Evolutionary conservation across 2,797 vertebrate genomes (phyloP).

Genomic region (Neosilurus mollespiculum): DNA sequence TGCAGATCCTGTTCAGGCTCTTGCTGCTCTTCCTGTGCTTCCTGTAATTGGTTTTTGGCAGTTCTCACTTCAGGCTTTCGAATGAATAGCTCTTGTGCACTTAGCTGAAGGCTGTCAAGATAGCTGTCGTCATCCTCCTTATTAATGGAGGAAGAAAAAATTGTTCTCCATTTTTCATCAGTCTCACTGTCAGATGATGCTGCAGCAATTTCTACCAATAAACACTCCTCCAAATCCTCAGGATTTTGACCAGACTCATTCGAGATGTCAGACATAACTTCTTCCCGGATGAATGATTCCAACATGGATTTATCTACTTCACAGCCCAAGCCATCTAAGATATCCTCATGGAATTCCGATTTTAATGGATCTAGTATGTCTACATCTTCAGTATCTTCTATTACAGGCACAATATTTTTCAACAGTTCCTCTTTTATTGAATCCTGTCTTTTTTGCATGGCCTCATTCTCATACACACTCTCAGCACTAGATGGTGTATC

Average conservation of each 20-base stretch:
- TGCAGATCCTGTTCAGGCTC: slow-evolving; percentile 57
- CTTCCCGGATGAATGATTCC: slow-evolving; percentile 70
- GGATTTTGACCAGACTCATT: slow-evolving; percentile 71
- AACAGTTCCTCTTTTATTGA: slow-evolving; percentile 57
- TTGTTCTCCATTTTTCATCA: slow-evolving; percentile 78
- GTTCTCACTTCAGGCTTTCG: slow-evolving; percentile 69
- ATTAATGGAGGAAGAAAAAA: slow-evolving; percentile 82
- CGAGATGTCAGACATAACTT: slow-evolving; percentile 72
- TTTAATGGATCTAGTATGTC: slow-evolving; percentile 52
- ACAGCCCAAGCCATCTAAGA: slow-evolving; percentile 54
- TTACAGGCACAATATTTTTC: slow-evolving; percentile 51
- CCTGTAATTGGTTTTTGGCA: slow-evolving; percentile 52
- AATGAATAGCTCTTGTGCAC: slow-evolving; percentile 79
- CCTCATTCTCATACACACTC: slow-evolving; percentile 73
- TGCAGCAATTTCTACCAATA: slow-evolving; percentile 71
- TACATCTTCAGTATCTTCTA: slow-evolving; percentile 50
- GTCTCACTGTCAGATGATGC: slow-evolving; percentile 73
- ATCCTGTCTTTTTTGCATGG: slow-evolving; percentile 61
- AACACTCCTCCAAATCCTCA: slow-evolving; percentile 70
- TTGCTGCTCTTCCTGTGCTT: slow-evolving; percentile 52
- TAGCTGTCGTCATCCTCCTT: slow-evolving; percentile 80
- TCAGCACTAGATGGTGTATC: slow-evolving; percentile 75
- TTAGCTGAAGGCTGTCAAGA: slow-evolving; percentile 74
- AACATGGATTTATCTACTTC: slow-evolving; percentile 63
- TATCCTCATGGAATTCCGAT: slow-evolving; percentile 54